Base-by-base conservation (phyloP, 2,797 vertebrate genomes). In the Anguilla marmorata region DNA sequence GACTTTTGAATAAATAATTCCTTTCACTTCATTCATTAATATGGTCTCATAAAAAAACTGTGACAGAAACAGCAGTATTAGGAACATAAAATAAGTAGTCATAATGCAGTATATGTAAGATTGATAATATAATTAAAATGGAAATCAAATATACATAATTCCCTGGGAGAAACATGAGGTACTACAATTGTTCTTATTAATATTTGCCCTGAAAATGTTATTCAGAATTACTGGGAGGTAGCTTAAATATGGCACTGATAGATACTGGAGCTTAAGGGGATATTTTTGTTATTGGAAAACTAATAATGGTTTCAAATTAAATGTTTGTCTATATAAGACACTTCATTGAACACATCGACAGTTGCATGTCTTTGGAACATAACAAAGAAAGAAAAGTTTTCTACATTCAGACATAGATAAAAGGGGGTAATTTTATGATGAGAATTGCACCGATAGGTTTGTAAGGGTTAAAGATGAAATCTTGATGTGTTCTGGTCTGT, bases 121-220 rank as follows among this genome's bases (percentile, higher is more conserved):
- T 69, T 69, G 63, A 69, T 69, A 8, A 69, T 27, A 69, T 27
- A n/a, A 69, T n/a, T 69, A 69, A 69, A 69, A 69, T 69, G 63
- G 63, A 27, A 69, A 69, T 69, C n/a, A 69, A 69, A 69, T 69
- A 69, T 69, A 27, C 63, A 69, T 69, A 69, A 69, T 69, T 69
- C 24, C 24, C 63, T 69, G 2, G n/a, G 63, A 69, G 63, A 69
- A 69, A 69, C 63, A 69, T 69, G 63, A 69, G 24, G 63, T 69
- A 27, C 63, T 69, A 69, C 63, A 69, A 69, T 27, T 58, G 56
- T 69, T 69, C 63, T 69, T 69, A 69, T 69, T 69, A 69, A 69
- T 69, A 69, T 69, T 69, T 69, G 24, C 9, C 7, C 24, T 69
- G 63, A 69, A n/a, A 69, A 69, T 19, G 16, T 6, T 9, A 8